Percentiles rank a stretch among this genome's conserved stretches.
Evolutionary conservation across 2,797 vertebrate species (phyloP).

Genomic region (Phrynocephalus forsythii): DNA sequence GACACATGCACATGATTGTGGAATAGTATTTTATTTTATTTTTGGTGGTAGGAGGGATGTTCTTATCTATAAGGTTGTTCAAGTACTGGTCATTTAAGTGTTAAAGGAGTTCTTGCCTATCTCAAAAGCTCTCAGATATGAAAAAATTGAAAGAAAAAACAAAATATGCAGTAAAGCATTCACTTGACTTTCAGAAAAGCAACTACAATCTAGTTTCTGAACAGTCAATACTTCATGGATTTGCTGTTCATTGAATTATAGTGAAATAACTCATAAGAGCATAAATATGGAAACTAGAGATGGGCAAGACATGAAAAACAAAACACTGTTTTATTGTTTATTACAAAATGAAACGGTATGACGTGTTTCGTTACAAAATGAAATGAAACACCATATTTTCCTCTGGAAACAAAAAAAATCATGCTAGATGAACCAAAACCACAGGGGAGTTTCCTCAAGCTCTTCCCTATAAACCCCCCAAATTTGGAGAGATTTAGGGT

Average conservation of each 20-base stretch:
- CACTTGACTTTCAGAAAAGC: not conserved
- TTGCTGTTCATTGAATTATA: conserved; percentile 12
- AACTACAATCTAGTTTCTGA: conserved; percentile 19
- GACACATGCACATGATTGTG: no score
- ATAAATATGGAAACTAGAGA: no score
- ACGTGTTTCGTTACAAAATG: no score
- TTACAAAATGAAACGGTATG: no score
- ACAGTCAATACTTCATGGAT: not conserved
- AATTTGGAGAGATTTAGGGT: no score
- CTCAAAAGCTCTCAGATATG: not conserved
- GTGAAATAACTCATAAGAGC: not conserved
- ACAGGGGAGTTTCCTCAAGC: no score
- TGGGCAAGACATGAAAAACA: no score
- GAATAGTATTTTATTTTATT: not conserved
- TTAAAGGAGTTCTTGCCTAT: not conserved
- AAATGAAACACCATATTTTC: no score
- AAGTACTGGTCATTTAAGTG: conserved; percentile 9
- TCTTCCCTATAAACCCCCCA: no score
- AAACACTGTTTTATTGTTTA: no score
- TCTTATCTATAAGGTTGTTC: not conserved
- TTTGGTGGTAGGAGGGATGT: not conserved
- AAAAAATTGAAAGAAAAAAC: conserved; percentile 4
- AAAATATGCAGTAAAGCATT: not conserved
- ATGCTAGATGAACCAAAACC: no score
- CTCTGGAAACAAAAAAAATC: no score